Evolutionary conservation across 1,140 invertebrate genomes (phyloP).

Genomic region (Trachymyrmex cornetzi): DNA sequence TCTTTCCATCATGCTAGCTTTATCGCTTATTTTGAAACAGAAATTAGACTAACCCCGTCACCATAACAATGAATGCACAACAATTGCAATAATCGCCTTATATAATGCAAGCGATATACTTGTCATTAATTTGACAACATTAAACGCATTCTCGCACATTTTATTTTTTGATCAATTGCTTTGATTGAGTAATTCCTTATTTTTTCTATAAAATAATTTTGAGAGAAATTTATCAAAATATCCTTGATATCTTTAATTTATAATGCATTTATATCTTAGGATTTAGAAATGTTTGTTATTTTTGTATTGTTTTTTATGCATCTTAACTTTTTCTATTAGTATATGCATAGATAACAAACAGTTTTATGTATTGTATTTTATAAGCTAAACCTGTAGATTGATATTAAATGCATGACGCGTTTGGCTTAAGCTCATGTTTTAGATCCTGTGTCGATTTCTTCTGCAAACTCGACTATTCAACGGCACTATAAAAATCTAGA

Average conservation of each 20-base stretch:
- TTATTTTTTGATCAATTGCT: slow-evolving; percentile 16
- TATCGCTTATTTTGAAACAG: slow-evolving; percentile 34
- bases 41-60: background rate
- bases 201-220: background rate
- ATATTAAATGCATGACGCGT: slow-evolving; percentile 63
- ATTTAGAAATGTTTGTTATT: background rate
- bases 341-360: slow-evolving; percentile 30
- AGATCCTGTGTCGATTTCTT: slow-evolving; percentile 82
- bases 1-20: slow-evolving; percentile 61
- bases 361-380: background rate
- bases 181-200: background rate
- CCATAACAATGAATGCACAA: background rate
- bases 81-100: slow-evolving; percentile 26
- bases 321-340: background rate
- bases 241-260: background rate
- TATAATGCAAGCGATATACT: slow-evolving; percentile 20
- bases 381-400: background rate
- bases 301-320: background rate
- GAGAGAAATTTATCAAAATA: slow-evolving; percentile 22
- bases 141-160: slow-evolving; percentile 16
- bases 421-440: slow-evolving; percentile 58
- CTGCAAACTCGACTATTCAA: slow-evolving; percentile 79
- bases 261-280: background rate
- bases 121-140: background rate
- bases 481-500: slow-evolving; percentile 56